phyloP scores from a whole-genome alignment of 1,140 invertebrate genomes.

The Trichonephila inaurata region DNA sequence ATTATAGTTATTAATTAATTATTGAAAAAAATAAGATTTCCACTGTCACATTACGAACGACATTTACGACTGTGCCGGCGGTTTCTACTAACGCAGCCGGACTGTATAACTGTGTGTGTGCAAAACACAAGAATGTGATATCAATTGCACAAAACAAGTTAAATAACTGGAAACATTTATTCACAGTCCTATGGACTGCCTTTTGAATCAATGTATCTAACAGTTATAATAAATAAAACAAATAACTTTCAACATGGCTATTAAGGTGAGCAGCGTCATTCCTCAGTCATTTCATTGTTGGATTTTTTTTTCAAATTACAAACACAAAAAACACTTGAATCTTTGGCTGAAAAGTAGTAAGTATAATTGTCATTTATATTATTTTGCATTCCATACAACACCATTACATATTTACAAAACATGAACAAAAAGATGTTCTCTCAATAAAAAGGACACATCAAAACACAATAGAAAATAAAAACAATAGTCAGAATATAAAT shows the following conservation, averaged over 20 bases:
- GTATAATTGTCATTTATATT: slow-evolving; percentile 10
- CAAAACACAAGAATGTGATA: slow-evolving; percentile 3
- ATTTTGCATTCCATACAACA: slow-evolving; percentile 11
- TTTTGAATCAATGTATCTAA: slow-evolving; percentile 71
- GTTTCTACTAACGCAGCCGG: not conserved
- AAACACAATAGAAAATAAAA: not conserved
- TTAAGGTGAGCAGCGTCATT: slow-evolving; percentile 61
- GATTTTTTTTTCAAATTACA: not conserved
- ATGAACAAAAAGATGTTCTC: not conserved
- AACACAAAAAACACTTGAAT: slow-evolving; percentile 49
- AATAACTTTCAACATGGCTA: slow-evolving; percentile 73
- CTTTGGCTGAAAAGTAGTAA: slow-evolving; percentile 61
- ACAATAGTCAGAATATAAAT: not conserved
- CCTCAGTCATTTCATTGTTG: slow-evolving; percentile 44
- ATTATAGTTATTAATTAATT: no score
- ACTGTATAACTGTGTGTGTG: not conserved
- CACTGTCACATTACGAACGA: no score
- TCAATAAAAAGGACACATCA: not conserved
- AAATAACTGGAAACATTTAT: slow-evolving; percentile 73
- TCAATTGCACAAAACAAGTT: slow-evolving; percentile 20
- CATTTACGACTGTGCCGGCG: no score
- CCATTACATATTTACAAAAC: slow-evolving; percentile 24
- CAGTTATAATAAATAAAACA: slow-evolving; percentile 73
- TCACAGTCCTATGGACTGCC: slow-evolving; percentile 71
- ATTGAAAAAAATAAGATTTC: no score